These are phyloP conservation scores for Psilopogon haemacephalus DNA, from an alignment of 2,113 vertebrate genomes.

Conservation along the genomic window DNA sequence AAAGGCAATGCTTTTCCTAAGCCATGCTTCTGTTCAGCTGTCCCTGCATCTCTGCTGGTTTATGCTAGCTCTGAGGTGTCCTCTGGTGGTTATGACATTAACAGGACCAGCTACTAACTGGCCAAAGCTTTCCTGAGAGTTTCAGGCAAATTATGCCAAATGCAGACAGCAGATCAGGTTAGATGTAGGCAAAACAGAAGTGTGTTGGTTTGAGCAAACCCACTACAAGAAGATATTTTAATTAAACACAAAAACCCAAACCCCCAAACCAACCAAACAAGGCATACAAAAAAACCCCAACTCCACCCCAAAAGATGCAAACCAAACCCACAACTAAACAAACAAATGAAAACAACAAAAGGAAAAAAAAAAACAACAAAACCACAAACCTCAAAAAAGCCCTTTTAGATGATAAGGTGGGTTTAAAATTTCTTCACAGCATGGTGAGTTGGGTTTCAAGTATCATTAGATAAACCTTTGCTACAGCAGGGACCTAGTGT, in stretches of 20 bases:
- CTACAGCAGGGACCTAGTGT: neutral
- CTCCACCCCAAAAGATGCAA: neutral
- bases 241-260: neutral
- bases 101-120: neutral
- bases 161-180: neutral
- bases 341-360: neutral
- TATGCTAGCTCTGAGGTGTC: neutral
- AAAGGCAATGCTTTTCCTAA: neutral
- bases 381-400: neutral
- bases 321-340: too few relatives aligned
- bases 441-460: neutral
- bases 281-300: neutral
- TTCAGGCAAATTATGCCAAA: neutral
- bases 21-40: neutral
- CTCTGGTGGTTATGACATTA: neutral
- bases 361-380: neutral
- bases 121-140: neutral
- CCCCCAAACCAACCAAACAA: neutral
- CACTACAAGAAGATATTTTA: neutral
- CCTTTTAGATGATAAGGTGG: rapidly evolving
- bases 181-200: neutral
- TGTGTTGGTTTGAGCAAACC: too few relatives aligned
- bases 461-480: neutral
- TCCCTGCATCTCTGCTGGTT: rapidly evolving
- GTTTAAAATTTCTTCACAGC: neutral